Base-by-base conservation (phyloP, 92 coral and sea anemone species). In the Zoanthus gigantus region DNA sequence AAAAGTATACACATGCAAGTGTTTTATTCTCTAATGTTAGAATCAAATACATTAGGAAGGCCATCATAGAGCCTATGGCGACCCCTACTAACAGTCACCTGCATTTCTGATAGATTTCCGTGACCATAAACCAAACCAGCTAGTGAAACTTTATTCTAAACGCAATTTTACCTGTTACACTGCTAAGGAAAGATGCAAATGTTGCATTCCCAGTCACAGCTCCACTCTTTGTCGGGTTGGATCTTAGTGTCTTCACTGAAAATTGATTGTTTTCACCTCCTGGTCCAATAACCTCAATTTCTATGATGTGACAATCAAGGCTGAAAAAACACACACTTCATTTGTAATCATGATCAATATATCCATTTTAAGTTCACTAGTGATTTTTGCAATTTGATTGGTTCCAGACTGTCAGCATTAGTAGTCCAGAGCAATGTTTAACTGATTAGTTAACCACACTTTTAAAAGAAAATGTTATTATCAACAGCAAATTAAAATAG, bases 201-300 rank as follows among this genome's bases (percentile, higher is more conserved):
- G 98, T 95, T 71, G 96, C 96, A 91, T 83, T 95, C 14, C 98
- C 98, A 2, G 98, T 95, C 34, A 95, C 91, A 17, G 89, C 96
- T 11, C 96, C 98, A n/a, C 88, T 52, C 68, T 76, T 83, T 46
- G 94, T 88, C 17, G 98, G 96, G 63, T 95, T 95, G 29, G 89
- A 90, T 75, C 98, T 91, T 11, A 89, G 88, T 50, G 98, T 95
- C 77, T 88, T 93, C 57, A 95, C 96, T 45, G 94, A 91, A 83
- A 95, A 95, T 31, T 46, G 75, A 88, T 88, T 91, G 42, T 79
- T 81, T 48, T 78, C 94, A 46, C 89, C 90, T 9, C 98, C 98
- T n/a, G 95, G 96, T 34, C 98, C 98, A 76, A 86, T 18, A 5
- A 95, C 90, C 58, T 95, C 96, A 29, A 93, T 84, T 82, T 95